A percentile compares a stretch with the other conserved stretches of the same genome.
phyloP scores from a whole-genome alignment of 2,888 invertebrate species.

The Ecliptopera silaceata region DNA sequence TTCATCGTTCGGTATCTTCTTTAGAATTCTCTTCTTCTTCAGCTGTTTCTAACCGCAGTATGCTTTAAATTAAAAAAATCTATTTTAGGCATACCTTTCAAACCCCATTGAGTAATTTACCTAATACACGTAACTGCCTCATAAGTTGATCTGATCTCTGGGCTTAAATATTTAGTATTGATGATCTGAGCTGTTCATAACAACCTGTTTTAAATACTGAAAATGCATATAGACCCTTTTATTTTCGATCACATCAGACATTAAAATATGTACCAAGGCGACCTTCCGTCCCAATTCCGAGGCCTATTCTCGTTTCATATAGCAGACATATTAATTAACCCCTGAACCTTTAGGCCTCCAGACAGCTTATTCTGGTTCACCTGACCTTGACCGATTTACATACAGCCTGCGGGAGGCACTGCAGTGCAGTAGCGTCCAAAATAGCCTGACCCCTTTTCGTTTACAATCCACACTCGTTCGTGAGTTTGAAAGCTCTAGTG shows the following conservation, averaged over 20 bases:
- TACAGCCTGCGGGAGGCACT: conserved; percentile 58
- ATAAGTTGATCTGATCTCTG: conserved; percentile 11
- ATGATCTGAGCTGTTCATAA: background rate
- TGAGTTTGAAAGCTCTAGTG: conserved; percentile 17
- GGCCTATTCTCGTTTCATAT: conserved; percentile 6
- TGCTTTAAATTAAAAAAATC: too few species aligned
- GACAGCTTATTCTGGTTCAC: conserved; percentile 42
- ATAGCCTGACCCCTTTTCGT: conserved; percentile 40
- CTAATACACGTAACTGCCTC: background rate
- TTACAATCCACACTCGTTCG: conserved; percentile 16
- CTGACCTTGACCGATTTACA: conserved; percentile 61
- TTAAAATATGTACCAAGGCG: conserved; percentile 4
- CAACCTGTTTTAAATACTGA: background rate
- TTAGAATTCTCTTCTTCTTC: too few species aligned
- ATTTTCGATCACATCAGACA: conserved; percentile 20
- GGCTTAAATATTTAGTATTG: background rate
- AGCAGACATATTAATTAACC: conserved; percentile 31
- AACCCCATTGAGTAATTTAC: background rate
- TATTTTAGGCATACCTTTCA: too few species aligned
- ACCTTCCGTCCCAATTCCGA: conserved; percentile 15
- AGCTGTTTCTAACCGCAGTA: too few species aligned
- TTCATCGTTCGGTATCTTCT: conserved; percentile 39
- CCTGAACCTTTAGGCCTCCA: conserved; percentile 26
- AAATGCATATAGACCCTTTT: conserved; percentile 3
- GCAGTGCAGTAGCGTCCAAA: conserved; percentile 52